These are phyloP conservation scores for Caenorhabditis japonica DNA, from an alignment of 2,888 invertebrate species.

Conservation along the genomic window DNA sequence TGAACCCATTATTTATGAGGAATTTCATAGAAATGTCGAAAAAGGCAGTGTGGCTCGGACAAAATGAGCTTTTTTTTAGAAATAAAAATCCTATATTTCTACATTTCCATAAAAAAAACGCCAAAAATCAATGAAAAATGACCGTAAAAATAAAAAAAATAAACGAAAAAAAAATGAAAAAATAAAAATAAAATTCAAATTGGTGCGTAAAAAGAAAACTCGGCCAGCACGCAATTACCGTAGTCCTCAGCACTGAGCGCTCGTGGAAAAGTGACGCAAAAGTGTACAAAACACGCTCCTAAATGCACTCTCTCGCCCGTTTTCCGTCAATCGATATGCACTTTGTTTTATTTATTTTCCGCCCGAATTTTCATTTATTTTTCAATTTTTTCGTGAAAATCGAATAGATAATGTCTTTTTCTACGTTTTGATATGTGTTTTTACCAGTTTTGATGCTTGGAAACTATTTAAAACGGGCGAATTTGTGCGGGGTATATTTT, in stretches of 20 bases:
- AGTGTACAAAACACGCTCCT: conserved; percentile 52
- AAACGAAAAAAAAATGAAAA: too few relatives aligned
- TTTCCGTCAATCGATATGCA: conserved; percentile 39
- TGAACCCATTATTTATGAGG: too few relatives aligned
- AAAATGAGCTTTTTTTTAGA: too few relatives aligned
- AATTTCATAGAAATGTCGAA: too few relatives aligned
- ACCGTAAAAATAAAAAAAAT: too few relatives aligned
- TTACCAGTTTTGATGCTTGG: not conserved
- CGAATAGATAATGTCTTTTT: not conserved
- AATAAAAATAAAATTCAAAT: conserved; percentile 31
- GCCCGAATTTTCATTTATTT: not conserved
- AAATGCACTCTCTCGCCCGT: conserved; percentile 40
- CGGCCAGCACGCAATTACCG: conserved; percentile 32
- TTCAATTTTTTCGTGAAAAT: not conserved
- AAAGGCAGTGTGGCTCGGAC: too few relatives aligned
- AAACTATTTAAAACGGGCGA: not conserved
- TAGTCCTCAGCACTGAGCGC: conserved; percentile 8
- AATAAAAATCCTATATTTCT: too few relatives aligned
- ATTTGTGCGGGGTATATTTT: too few relatives aligned
- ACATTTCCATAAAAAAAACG: too few relatives aligned
- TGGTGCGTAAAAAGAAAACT: conserved; percentile 22
- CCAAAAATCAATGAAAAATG: too few relatives aligned
- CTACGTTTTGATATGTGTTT: not conserved
- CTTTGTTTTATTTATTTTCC: conserved; percentile 7
- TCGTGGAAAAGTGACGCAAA: conserved; percentile 30